A percentile compares a stretch with the other conserved stretches of the same genome.
Evolutionary conservation across 2,888 invertebrate species (phyloP).

Genomic region (Lycocerus yunnanus): DNA sequence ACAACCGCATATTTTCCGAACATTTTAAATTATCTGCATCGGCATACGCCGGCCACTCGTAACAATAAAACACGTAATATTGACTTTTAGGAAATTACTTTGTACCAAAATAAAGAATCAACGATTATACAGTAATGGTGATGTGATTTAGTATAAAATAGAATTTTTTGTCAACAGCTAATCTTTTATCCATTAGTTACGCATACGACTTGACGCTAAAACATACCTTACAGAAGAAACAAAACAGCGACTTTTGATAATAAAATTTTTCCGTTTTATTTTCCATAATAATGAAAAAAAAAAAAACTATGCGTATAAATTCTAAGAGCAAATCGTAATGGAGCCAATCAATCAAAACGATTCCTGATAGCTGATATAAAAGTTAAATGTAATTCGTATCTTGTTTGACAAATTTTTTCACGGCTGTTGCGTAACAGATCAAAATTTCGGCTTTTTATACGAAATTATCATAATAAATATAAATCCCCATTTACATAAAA

Average conservation of each 20-base stretch:
- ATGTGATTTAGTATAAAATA: background rate
- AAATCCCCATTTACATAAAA: background rate
- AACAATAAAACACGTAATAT: background rate
- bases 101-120: background rate
- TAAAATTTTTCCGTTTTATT: background rate
- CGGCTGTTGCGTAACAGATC: background rate
- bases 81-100: background rate
- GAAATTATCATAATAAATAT: background rate
- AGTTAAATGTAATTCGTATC: background rate
- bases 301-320: background rate
- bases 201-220: background rate
- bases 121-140: background rate
- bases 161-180: background rate
- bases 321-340: background rate
- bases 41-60: background rate
- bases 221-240: background rate
- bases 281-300: background rate
- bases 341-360: background rate
- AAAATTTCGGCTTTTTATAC: background rate
- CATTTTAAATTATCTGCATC: background rate
- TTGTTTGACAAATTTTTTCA: background rate
- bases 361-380: background rate
- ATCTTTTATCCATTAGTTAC: background rate
- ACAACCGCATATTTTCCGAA: background rate
- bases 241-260: background rate